phyloP scores from a whole-genome alignment of 2,888 invertebrate species.

The Oxytorus armatus region DNA sequence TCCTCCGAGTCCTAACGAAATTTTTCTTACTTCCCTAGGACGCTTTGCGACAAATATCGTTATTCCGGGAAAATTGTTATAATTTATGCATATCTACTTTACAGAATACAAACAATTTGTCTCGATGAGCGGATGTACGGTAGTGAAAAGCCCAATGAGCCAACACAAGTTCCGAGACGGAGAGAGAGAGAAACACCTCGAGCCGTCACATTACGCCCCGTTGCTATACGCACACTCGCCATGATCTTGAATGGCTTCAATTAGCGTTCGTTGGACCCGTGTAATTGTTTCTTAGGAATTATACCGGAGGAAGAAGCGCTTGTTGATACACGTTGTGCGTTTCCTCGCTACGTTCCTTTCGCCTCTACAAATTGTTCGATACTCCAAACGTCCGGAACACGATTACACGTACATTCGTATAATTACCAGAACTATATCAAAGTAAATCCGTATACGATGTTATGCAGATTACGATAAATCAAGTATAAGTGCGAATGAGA shows the following conservation, averaged over 20 bases:
- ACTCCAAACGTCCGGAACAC: no score
- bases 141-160: constrained; percentile 74
- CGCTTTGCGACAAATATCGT: no score
- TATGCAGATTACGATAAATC: no score
- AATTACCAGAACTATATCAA: no score
- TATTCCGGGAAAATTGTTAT: no score
- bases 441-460: no score
- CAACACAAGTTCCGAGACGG: constrained; percentile 30
- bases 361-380: background rate
- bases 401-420: no score
- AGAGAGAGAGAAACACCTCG: constrained; percentile 58
- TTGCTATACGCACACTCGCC: constrained; percentile 72
- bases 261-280: constrained; percentile 80
- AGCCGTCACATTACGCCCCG: constrained; percentile 66
- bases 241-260: constrained; percentile 83
- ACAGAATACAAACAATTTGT: no score
- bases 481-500: no score
- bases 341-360: background rate
- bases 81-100: no score
- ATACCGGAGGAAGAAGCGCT: constrained; percentile 62
- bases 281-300: constrained; percentile 83
- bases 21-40: no score
- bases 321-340: constrained; percentile 52
- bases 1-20: no score
- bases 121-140: constrained; percentile 36